These are phyloP conservation scores for Coreoperca whiteheadi DNA, from an alignment of 2,113 vertebrate genomes.

Conservation along the genomic window DNA sequence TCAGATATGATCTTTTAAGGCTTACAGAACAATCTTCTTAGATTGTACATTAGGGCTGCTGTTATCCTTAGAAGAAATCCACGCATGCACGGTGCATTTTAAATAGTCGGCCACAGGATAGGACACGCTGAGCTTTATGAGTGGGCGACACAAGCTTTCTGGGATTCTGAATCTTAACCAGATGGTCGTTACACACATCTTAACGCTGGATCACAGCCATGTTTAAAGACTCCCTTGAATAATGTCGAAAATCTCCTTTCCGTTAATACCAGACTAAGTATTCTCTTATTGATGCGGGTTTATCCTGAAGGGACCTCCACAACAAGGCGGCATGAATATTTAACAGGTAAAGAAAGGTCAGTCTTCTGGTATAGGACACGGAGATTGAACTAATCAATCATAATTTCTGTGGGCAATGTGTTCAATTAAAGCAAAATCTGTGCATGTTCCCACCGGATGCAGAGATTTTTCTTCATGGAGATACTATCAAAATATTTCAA, in stretches of 20 bases:
- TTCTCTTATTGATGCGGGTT: slow-evolving; percentile 52
- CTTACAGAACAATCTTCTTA: slow-evolving; percentile 77
- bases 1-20: slow-evolving; percentile 71
- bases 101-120: slow-evolving; percentile 62
- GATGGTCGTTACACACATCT: slow-evolving; percentile 66
- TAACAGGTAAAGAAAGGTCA: slow-evolving; percentile 67
- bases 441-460: not conserved
- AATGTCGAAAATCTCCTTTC: slow-evolving; percentile 46
- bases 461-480: slow-evolving; percentile 8
- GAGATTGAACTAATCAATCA: slow-evolving; percentile 62
- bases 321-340: slow-evolving; percentile 71
- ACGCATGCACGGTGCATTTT: slow-evolving; percentile 59
- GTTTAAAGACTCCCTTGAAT: slow-evolving; percentile 52
- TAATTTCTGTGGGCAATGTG: slow-evolving; percentile 42
- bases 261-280: slow-evolving; percentile 51
- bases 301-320: slow-evolving; percentile 57
- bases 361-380: slow-evolving; percentile 25
- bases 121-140: slow-evolving; percentile 44
- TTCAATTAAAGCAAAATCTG: slow-evolving; percentile 25
- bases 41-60: slow-evolving; percentile 69
- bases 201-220: slow-evolving; percentile 55
- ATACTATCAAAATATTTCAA: slow-evolving; percentile 5
- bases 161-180: slow-evolving; percentile 66
- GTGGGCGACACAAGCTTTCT: slow-evolving; percentile 55
- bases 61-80: slow-evolving; percentile 69